A percentile compares a stretch with the other conserved stretches of the same genome.
phyloP scores from a whole-genome alignment of 2,888 invertebrate genomes.

The Parapristionchus giblindavisi region DNA sequence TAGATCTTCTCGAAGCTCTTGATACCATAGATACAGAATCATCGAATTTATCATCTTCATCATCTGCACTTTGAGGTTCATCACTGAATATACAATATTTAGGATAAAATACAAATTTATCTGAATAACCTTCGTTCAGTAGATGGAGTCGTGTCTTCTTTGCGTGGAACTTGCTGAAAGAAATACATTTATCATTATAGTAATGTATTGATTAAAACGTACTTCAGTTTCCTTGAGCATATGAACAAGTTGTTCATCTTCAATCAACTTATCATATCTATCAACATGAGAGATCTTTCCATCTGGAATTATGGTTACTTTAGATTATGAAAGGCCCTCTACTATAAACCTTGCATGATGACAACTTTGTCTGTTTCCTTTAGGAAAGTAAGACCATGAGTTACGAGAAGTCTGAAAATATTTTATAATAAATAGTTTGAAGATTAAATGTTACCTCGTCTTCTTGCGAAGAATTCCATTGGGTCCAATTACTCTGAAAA shows the following conservation, averaged over 20 bases:
- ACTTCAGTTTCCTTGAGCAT: conserved; percentile 47
- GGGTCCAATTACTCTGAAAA: conserved; percentile 60
- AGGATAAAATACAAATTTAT: not conserved
- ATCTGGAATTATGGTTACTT: conserved; percentile 37
- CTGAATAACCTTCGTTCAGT: conserved; percentile 28
- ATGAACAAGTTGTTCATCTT: conserved; percentile 46
- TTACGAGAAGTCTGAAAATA: conserved; percentile 81
- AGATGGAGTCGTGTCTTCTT: conserved; percentile 39
- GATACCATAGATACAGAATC: conserved; percentile 32
- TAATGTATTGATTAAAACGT: not conserved
- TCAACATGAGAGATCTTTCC: conserved; percentile 55
- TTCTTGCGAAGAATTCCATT: conserved; percentile 68
- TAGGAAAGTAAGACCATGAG: conserved; percentile 92
- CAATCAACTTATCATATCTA: conserved; percentile 47
- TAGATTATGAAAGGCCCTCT: not conserved
- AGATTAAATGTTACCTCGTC: conserved; percentile 74
- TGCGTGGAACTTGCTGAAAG: conserved; percentile 38
- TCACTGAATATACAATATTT: conserved; percentile 1
- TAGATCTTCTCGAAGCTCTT: conserved; percentile 8
- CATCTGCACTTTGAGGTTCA: conserved; percentile 1
- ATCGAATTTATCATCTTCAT: conserved; percentile 24
- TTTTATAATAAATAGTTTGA: no score
- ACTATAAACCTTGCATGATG: conserved; percentile 78
- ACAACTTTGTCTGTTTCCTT: conserved; percentile 89
- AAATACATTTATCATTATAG: conserved; percentile 15